Base-by-base conservation (phyloP, 2,113 vertebrate genomes). In the Pluvianellus socialis region DNA sequence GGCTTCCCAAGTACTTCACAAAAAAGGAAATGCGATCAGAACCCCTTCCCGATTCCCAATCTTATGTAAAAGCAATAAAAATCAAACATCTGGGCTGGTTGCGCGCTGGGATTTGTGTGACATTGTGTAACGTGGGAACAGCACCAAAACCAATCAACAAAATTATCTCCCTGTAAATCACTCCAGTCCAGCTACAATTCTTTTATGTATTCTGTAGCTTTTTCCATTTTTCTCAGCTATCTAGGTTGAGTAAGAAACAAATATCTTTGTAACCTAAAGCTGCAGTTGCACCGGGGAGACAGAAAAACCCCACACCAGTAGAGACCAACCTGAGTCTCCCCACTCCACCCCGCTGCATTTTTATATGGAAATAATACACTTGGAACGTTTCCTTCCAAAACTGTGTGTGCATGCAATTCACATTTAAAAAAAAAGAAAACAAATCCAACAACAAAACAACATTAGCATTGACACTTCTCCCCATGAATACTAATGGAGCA, bases 101-200 rank as follows among this genome's bases (percentile, higher is more conserved):
- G 63, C 0, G 0, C 2, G 1, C 72, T 30, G 84, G 86, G 83
- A 85, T 86, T 75, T 86, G 53, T 59, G 65, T 23, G 52, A 85
- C 44, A 79, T 50, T 82, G 70, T 42, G 58, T 63, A 74, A 90
- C 9, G 4, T 79, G 90, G 95, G 88, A 90, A 87, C 62, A 30
- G 66, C 88, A 83, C 88, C 79, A 74, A 83, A 80, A 73, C 80
- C 62, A 63, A 88, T 44, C 67, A 68, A 61, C 79, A 32, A 35
- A 92, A 83, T 75, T 6, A 86, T 58, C 42, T 94, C 88, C 86
- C 62, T 83, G 53, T 50, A 88, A 90, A 93, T 83, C 88, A 72
- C 62, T 16, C 35, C 65, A 52, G 73, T 55, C 12, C 16, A 63
- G 30, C 47, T 75, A 56, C 56, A 75, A 28, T 12, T 65, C 82